Conservation (phyloP, 2,797 vertebrate genomes). For the Thaleichthys pacificus region DNA sequence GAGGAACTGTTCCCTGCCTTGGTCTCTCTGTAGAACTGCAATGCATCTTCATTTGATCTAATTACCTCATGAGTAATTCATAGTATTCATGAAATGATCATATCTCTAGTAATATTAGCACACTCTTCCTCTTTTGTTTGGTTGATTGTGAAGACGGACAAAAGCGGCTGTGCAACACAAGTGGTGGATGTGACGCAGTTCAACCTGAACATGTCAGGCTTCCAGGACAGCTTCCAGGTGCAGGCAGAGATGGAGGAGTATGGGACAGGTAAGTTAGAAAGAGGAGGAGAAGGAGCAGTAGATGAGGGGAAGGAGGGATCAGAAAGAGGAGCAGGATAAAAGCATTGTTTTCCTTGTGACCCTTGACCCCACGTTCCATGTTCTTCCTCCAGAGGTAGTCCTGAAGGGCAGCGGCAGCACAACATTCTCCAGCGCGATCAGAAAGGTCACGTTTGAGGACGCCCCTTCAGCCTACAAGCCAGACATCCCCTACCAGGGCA, state of each 20-base stretch:
- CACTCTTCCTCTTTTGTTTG: neutral
- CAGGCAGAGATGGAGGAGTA: constrained; percentile 69
- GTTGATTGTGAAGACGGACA: constrained; percentile 68
- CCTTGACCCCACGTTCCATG: neutral
- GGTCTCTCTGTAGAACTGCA: too few relatives aligned
- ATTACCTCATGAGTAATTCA: too few relatives aligned
- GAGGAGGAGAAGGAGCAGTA: constrained; percentile 58
- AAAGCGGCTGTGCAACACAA: constrained; percentile 70
- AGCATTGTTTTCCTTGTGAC: constrained; percentile 67
- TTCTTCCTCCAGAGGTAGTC: constrained; percentile 51
- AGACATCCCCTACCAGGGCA: constrained; percentile 66
- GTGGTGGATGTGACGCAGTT: constrained; percentile 61
- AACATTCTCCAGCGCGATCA: constrained; percentile 37
- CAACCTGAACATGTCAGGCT: constrained; percentile 25
- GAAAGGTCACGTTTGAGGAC: constrained; percentile 55
- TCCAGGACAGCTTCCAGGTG: constrained; percentile 52
- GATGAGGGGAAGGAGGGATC: constrained; percentile 67
- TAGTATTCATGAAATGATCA: neutral
- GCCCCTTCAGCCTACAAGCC: constrained; percentile 52
- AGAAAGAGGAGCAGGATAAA: constrained; percentile 24
- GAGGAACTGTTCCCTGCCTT: too few relatives aligned
- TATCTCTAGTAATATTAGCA: neutral
- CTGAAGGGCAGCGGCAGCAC: constrained; percentile 42
- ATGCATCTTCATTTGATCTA: too few relatives aligned
- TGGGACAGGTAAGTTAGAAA: constrained; percentile 71